Evolutionary conservation across 2,888 invertebrate genomes (phyloP), one percentile per base, ranked within the genome.

Genomic region (Petrolisthes cinctipes): DNA sequence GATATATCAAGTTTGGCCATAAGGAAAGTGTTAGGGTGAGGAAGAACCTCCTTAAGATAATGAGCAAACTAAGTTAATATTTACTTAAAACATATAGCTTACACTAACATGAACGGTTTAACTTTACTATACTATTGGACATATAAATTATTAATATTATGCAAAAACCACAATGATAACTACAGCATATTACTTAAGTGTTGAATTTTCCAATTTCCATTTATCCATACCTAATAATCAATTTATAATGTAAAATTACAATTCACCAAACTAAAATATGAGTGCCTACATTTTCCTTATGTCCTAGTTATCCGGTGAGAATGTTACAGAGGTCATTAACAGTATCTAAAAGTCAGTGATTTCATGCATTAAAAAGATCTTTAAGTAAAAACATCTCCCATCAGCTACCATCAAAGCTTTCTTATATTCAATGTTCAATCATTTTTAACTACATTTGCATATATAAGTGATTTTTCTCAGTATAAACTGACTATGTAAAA

Each of bases 281-380:
- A n/a, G n/a, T n/a, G n/a, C n/a, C n/a, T n/a, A n/a, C 37, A 37
- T 37, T 37, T 37, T 37, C 37, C 37, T 37, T 37, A 37, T 37
- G 37, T 37, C 37, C 37, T 37, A 37, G 37, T 37, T 37, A 37
- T 37, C 37, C 2, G 37, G 2, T 37, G 37, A 37, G 37, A 37
- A 37, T 37, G 37, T 37, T 37, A 37, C 37, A 37, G 37, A 37
- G 37, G 37, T 37, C 37, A 37, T 37, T 37, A 37, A 37, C 37
- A 37, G 37, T 71, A 71, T 71, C 71, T 71, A 71, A n/a, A 17
- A 71, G 71, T 71, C 71, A 71, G 71, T 71, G 20, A 71, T 71
- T 4, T 71, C 71, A 71, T 71, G 71, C 71, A 71, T 71, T 71
- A 71, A 14, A 71, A 71, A n/a, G 71, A 71, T 17, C 61, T n/a